phyloP scores from a whole-genome alignment of 2,888 invertebrate species.

The Sarcophaga carnaria region DNA sequence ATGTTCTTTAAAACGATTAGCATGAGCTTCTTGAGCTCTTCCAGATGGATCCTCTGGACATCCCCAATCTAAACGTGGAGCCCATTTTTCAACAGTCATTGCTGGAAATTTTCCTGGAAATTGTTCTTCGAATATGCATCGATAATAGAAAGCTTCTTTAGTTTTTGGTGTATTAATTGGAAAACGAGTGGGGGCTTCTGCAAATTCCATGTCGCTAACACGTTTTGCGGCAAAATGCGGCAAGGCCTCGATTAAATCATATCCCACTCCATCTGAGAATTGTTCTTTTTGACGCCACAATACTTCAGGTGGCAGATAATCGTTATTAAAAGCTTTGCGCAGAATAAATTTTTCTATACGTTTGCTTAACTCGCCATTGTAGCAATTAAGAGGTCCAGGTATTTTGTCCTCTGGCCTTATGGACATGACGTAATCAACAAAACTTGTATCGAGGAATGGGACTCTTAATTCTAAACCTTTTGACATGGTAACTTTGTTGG shows the following conservation, averaged over 20 bases:
- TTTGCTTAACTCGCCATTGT: slow-evolving; percentile 71
- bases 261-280: slow-evolving; percentile 84
- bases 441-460: slow-evolving; percentile 94
- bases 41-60: slow-evolving; percentile 82
- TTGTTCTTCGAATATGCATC: slow-evolving; percentile 79
- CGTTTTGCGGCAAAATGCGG: slow-evolving; percentile 84
- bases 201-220: slow-evolving; percentile 84
- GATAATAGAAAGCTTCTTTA: slow-evolving; percentile 90
- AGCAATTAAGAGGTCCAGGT: slow-evolving; percentile 83
- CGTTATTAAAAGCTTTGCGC: slow-evolving; percentile 90
- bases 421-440: slow-evolving; percentile 90
- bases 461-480: slow-evolving; percentile 92
- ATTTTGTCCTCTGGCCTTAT: slow-evolving; percentile 87
- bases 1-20: slow-evolving; percentile 62
- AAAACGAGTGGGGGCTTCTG: slow-evolving; percentile 83
- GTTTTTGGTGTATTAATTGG: slow-evolving; percentile 89
- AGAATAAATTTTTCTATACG: slow-evolving; percentile 90
- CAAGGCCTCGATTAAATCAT: slow-evolving; percentile 81
- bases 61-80: slow-evolving; percentile 81
- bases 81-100: slow-evolving; percentile 80
- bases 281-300: slow-evolving; percentile 97
- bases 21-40: slow-evolving; percentile 80
- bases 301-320: slow-evolving; percentile 90
- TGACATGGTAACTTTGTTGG: slow-evolving; percentile 89
- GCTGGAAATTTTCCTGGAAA: slow-evolving; percentile 80